Percentiles rank a stretch among this genome's conserved stretches.
Conservation (phyloP, 2,797 vertebrate species). For the Pangasius krempfi region DNA sequence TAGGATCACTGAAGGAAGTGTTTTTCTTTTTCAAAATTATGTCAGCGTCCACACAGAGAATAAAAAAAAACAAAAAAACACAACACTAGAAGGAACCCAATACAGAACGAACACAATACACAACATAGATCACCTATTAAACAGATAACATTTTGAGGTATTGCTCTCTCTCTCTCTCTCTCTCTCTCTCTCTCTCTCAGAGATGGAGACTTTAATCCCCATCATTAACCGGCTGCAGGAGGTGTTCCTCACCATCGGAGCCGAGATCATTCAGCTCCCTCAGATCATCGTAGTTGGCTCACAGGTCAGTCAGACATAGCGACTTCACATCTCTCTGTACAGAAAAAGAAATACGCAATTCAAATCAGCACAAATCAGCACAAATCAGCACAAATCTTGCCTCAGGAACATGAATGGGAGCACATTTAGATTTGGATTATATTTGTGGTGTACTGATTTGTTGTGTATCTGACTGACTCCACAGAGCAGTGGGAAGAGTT, state of each 20-base stretch:
- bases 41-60: neutral
- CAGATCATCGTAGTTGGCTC: conserved; percentile 83
- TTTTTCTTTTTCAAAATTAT: neutral
- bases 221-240: conserved; percentile 83
- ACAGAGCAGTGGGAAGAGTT: conserved; percentile 87
- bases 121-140: neutral
- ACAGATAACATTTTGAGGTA: neutral
- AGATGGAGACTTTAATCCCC: conserved; percentile 82
- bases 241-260: conserved; percentile 80
- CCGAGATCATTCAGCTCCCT: conserved; percentile 79
- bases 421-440: neutral
- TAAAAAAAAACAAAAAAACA: neutral
- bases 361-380: too few species aligned
- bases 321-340: neutral
- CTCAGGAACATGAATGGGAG: neutral
- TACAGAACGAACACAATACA: neutral
- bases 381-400: too few species aligned
- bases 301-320: conserved; percentile 70
- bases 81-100: neutral
- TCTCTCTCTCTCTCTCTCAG: conserved; percentile 34
- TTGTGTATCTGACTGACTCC: conserved; percentile 24
- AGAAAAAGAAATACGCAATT: neutral
- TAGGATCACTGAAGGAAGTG: neutral
- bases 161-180: neutral
- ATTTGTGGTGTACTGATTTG: neutral